Base-by-base conservation (phyloP, 2,888 invertebrate species). In the Salticus scenicus region DNA sequence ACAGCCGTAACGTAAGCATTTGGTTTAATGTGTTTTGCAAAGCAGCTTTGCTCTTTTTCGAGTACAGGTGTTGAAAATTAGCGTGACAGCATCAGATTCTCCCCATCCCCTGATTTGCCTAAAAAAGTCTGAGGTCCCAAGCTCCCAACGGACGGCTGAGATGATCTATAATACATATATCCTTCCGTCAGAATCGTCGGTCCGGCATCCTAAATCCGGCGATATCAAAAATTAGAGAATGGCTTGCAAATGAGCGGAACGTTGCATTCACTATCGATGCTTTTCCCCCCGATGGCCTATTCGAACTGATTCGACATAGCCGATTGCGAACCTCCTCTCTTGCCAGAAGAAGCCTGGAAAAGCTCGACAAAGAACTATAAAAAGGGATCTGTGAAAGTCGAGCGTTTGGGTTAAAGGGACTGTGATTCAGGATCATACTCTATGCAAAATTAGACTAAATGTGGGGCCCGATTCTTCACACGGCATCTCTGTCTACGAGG, bases 361-460 rank as follows among this genome's bases (percentile, higher is more conserved):
- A 76, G 71, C 75, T 67, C 42, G 41, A 81, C 74, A 81, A 81
- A 81, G 77, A 67, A 66, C 83, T 73, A 78, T 84, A 84, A 84
- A 82, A 72, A 77, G 70, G 77, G 72, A 78, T 76, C 76, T 42
- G 64, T 76, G 76, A 41, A 76, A 76, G 82, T 83, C 72, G 77
- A 82, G 70, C 75, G 75, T 70, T 74, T 63, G 82, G 75, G 70
- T 82, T 71, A 71, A 71, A 64, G 75, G 57, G 70, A 75, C 64
- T 75, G 64, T 76, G 66, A 84, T 84, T 84, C 83, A 84, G 33
- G 83, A 77, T 77, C 83, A 84, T 31, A 73, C 77, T 77, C 77
- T 77, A 77, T 84, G 83, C 77, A 77, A 84, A 84, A 84, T 84
- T 84, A 84, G 77, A 72, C 73, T 83, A 84, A 84, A 84, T 73